Evolutionary conservation across 2,888 invertebrate species (phyloP), one percentile per base, ranked within the genome.

Genomic region (Andrena flavipes): DNA sequence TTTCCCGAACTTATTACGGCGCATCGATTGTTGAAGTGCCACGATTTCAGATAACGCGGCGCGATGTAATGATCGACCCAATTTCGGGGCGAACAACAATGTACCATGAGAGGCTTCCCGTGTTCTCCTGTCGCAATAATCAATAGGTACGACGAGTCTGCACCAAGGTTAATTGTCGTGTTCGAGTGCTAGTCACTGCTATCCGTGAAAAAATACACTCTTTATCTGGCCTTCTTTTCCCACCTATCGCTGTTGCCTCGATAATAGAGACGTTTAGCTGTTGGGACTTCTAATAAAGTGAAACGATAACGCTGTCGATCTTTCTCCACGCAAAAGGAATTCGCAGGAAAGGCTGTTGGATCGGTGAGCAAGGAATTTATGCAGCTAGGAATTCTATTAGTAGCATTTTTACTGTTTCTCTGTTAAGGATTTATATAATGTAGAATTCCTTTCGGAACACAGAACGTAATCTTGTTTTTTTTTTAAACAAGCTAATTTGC

Each of bases 101-200:
- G 72, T 69, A 16, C 13, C 29, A 60, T 60, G 65, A 81, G 69
- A 78, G 73, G 70, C 73, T 74, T 77, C 65, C 77, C 71, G 54
- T 62, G 54, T 76, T 80, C 75, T 60, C 64, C 26, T 65, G 73
- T 65, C 65, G 33, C 63, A 63, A 77, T 70, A 83, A 83, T 83
- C 81, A 59, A 83, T 77, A 77, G 62, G n/a, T 67, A 65, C 76
- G 16, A 20, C 42, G 13, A 68, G 16, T 42, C 67, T 70, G 67
- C 67, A 81, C 63, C 83, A 81, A 83, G 81, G 83, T 83, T 81
- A 81, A 83, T 83, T 77, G 73, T 69, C 35, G 42, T 10, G 56
- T 42, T 48, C 48, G 26, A 26, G 59, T 74, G 67, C 74, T 70
- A 77, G 29, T 73, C 62, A 26, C 56, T n/a, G 80, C 70, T 67